Base-by-base conservation (phyloP, 1,140 invertebrate genomes). In the Lasaia peninsularis region DNA sequence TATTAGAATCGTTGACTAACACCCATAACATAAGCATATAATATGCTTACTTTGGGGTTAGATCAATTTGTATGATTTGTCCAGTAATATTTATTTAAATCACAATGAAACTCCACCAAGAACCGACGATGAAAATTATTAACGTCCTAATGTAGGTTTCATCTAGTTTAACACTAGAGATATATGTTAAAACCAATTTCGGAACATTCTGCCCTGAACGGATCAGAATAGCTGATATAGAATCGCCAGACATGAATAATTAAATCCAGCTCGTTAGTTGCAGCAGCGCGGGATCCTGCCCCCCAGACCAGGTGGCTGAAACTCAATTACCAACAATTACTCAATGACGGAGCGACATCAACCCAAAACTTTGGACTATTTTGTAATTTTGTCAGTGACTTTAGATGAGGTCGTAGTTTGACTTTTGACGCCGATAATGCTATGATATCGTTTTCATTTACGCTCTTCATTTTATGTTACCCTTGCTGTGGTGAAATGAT, bases 321-420 rank as follows among this genome's bases (percentile, higher is more conserved):
- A 82, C 70, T 80, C 75, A 75, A 78, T 82, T 78, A 65, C 50
- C 52, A 65, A 62, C 63, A 65, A 58, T 61, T 58, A 65, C 56
- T 58, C 56, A 61, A 78, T 65, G 67, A 66, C 67, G 67, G 67
- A 60, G 63, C 74, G 60, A 72, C 65, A 63, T 66, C 58, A 71
- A 71, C 77, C 75, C 73, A 67, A 76, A 78, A 79, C 65, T 81
- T 75, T 76, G 60, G 69, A 75, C 75, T 77, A 81, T 78, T 78
- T 74, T 66, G 69, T 77, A 78, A 79, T 79, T 81, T 79, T 81
- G 74, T 78, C 76, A 16, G 24, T 49, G 51, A 58, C 28, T 52
- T 24, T 52, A 52, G 55, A 58, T 57, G 40, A 48, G 16, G 40
- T 48, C 16, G 40, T 10, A 11, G 40, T 48, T 48, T 48, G 40